phyloP scores from a whole-genome alignment of 1,140 invertebrate species.

The Protaetia brevitarsis region DNA sequence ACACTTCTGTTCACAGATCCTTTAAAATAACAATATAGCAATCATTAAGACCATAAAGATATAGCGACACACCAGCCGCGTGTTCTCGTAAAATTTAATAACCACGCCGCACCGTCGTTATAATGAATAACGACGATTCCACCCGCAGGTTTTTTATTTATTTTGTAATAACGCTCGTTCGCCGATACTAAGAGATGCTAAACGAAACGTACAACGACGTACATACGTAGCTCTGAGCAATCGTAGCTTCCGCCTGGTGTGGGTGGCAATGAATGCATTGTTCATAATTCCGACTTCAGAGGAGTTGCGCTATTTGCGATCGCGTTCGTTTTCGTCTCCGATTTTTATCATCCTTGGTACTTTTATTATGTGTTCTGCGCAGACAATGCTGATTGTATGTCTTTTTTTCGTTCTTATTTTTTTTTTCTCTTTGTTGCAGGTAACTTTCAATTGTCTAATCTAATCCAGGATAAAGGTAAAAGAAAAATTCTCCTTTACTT shows the following conservation, averaged over 20 bases:
- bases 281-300: neutral
- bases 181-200: neutral
- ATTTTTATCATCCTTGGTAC: neutral
- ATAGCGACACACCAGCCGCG: neutral
- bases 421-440: slow-evolving; percentile 11
- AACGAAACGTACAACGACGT: slow-evolving; percentile 8
- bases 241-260: slow-evolving; percentile 4
- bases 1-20: neutral
- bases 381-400: slow-evolving; percentile 2
- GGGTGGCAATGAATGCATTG: slow-evolving; percentile 1
- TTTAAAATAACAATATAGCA: neutral
- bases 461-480: neutral
- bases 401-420: neutral
- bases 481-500: neutral
- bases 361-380: neutral
- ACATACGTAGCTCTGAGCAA: slow-evolving; percentile 6
- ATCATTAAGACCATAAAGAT: neutral
- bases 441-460: neutral
- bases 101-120: neutral
- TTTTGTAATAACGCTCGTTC: neutral
- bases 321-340: neutral
- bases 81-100: slow-evolving; percentile 13
- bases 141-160: neutral
- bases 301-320: neutral
- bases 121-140: slow-evolving; percentile 12